These are phyloP conservation scores for Tachysurus vachellii DNA, from an alignment of 2,113 vertebrate genomes.

Conservation along the genomic window DNA sequence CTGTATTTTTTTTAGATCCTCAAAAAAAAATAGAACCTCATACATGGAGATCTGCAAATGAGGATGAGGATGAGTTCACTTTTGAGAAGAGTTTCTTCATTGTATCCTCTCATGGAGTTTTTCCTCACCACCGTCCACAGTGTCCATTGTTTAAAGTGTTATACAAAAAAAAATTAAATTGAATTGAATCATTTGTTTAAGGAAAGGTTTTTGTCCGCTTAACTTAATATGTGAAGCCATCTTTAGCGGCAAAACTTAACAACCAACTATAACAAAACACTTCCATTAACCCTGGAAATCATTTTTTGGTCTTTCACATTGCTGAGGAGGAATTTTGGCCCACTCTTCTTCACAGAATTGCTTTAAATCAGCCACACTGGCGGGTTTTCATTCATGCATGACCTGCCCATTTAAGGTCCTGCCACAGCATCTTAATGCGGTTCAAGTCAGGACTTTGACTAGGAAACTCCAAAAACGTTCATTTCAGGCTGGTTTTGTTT, in stretches of 20 bases:
- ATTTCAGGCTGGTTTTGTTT: neutral
- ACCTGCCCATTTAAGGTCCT: conserved; percentile 24
- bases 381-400: neutral
- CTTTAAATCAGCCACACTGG: neutral
- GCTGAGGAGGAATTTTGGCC: neutral
- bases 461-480: neutral
- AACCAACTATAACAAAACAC: neutral
- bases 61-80: no score
- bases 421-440: neutral
- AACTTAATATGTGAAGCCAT: neutral
- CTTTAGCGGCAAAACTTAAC: neutral
- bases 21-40: no score
- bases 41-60: no score
- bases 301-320: neutral
- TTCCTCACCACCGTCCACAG: no score
- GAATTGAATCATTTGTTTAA: neutral
- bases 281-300: neutral
- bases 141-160: no score
- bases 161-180: no score
- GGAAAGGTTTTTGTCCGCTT: no score
- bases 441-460: neutral
- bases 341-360: neutral
- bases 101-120: no score
- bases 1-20: no score
- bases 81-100: no score